These are phyloP conservation scores for Armadillidium nasatum DNA, from an alignment of 1,140 invertebrate genomes.

Conservation along the genomic window DNA sequence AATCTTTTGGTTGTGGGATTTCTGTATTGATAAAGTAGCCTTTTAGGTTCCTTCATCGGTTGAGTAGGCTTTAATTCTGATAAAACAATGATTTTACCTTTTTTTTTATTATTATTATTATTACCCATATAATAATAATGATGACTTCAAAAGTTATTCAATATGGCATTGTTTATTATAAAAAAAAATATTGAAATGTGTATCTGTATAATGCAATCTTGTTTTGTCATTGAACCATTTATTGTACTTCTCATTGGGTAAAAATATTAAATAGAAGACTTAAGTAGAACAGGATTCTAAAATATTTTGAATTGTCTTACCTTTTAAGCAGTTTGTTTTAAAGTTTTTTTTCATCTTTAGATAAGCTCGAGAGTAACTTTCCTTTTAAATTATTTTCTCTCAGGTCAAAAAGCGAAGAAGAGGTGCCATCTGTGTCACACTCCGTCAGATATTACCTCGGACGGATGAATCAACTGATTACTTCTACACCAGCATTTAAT, in stretches of 20 bases:
- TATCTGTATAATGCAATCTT: too few relatives aligned
- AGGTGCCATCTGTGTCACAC: conserved; percentile 84
- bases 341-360: neutral
- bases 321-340: neutral
- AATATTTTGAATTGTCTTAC: neutral
- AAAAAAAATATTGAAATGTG: too few relatives aligned
- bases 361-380: neutral
- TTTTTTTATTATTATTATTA: too few relatives aligned
- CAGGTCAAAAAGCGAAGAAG: conserved; percentile 32
- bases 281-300: too few relatives aligned
- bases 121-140: neutral
- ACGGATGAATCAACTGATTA: conserved; percentile 70
- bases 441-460: conserved; percentile 87
- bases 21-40: neutral
- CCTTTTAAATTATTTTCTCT: conserved; percentile 17
- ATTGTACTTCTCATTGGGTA: too few relatives aligned
- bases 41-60: neutral
- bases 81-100: neutral
- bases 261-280: too few relatives aligned
- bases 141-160: too few relatives aligned
- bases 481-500: conserved; percentile 75
- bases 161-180: too few relatives aligned
- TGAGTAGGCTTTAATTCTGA: neutral
- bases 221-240: too few relatives aligned
- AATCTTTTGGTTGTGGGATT: neutral